Base-by-base conservation (phyloP, 2,113 vertebrate genomes). In the Rostratula benghalensis region DNA sequence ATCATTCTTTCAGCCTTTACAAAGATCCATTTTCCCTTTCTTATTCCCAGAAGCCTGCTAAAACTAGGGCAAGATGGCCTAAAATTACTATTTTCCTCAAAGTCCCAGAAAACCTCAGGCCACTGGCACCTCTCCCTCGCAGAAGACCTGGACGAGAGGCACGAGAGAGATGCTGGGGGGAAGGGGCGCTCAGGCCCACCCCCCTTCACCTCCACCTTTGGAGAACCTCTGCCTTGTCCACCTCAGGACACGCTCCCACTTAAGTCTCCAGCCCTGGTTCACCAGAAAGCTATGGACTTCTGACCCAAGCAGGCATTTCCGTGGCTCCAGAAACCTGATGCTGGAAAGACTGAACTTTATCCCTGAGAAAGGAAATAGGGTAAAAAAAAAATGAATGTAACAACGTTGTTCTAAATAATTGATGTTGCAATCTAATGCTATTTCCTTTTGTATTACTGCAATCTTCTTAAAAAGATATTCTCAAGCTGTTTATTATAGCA, bases 401-500 rank as follows among this genome's bases (percentile, higher is more conserved):
- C 5, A 20, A 91, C 25, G 22, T 81, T 70, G 83, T 83, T 88
- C 73, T 73, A 73, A 92, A 96, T 94, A 88, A 84, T 95, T 94
- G 94, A 90, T 95, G 61, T 35, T 80, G 54, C 81, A 95, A 95
- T 96, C 31, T 73, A 93, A 93, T 93, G 79, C 94, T 90, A 95
- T 96, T 97, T 97, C 94, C 90, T 87, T 96, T 91, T 94, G 90
- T 76, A 87, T 94, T 96, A 97, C 93, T 85, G 93, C 92, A 97
- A 69, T 96, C 69, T 93, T 95, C 56, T 56, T 97, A 90, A 96
- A 95, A 96, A 94, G 79, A 95, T 95, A 96, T 97, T 97, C 78
- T 95, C 94, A 97, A 97, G 96, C 97, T 97, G 94, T 97, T 98
- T 98, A 96, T 95, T 91, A 92, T 68, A 91, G 93, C 94, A 96